phyloP scores from a whole-genome alignment of 1,140 invertebrate species.

The Ctenoplectra terminalis region DNA sequence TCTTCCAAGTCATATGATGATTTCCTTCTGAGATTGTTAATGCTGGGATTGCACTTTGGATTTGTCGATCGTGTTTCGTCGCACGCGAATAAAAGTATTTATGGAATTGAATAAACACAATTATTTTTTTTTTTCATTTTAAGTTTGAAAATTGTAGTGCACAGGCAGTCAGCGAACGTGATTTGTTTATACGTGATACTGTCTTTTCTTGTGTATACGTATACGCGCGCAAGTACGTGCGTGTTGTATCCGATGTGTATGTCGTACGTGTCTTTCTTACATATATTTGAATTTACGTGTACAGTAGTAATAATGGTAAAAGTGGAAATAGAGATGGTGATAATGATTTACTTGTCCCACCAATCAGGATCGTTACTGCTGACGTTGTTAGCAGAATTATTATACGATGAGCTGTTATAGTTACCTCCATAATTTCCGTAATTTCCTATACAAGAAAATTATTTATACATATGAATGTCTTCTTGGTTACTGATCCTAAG shows the following conservation, averaged over 20 bases:
- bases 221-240: conserved; percentile 58
- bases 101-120: conserved; percentile 61
- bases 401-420: conserved; percentile 77
- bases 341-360: conserved; percentile 77
- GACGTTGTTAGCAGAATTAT: conserved; percentile 77
- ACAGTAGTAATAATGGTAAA: conserved; percentile 80
- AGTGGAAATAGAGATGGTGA: conserved; percentile 73
- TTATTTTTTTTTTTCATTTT: conserved; percentile 51
- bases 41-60: conserved; percentile 59
- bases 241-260: conserved; percentile 70
- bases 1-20: conserved; percentile 22
- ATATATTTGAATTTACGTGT: conserved; percentile 82
- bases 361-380: conserved; percentile 75
- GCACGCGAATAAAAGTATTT: conserved; percentile 68
- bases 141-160: conserved; percentile 58
- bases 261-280: conserved; percentile 77
- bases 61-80: conserved; percentile 64
- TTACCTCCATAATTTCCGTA: conserved; percentile 78
- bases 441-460: conserved; percentile 57
- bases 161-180: conserved; percentile 68
- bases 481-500: background rate
- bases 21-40: conserved; percentile 9
- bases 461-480: background rate
- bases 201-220: conserved; percentile 52
- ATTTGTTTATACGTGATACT: conserved; percentile 59